Evolutionary conservation across 2,113 vertebrate species (phyloP).

Genomic region (Salvelinus alpinus): DNA sequence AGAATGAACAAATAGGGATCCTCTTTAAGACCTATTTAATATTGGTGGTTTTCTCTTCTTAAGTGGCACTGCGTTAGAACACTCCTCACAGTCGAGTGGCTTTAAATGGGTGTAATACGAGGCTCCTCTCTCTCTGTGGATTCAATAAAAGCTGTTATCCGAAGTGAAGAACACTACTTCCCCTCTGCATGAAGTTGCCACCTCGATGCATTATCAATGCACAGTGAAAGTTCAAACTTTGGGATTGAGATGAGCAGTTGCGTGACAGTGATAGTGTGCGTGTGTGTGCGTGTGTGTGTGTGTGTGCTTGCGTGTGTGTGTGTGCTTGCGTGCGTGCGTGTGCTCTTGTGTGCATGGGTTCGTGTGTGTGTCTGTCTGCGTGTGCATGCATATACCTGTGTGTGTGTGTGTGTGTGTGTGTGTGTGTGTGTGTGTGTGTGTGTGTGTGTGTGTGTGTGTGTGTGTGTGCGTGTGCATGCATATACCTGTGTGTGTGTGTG

Average conservation of each 20-base stretch:
- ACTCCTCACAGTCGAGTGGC: conserved; percentile 62
- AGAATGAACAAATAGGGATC: too few relatives aligned
- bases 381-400: conserved; percentile 11
- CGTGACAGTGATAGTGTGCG: conserved; percentile 7
- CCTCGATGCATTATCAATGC: conserved; percentile 58
- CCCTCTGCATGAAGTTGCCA: conserved; percentile 59
- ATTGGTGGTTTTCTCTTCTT: conserved; percentile 26
- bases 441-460: conserved; percentile 17
- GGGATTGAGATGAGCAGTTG: conserved; percentile 56
- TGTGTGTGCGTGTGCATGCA: not conserved
- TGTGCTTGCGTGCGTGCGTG: conserved; percentile 4
- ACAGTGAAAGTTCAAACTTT: conserved; percentile 53
- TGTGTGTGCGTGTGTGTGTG: not conserved
- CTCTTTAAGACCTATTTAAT: too few relatives aligned
- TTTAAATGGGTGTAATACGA: conserved; percentile 60
- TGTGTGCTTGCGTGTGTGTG: conserved; percentile 10
- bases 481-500: conserved; percentile 1
- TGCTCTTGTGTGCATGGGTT: conserved; percentile 1
- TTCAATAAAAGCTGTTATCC: conserved; percentile 61
- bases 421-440: conserved; percentile 14
- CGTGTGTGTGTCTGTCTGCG: not conserved
- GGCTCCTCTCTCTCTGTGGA: conserved; percentile 59
- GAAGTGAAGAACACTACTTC: conserved; percentile 44
- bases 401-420: conserved; percentile 13
- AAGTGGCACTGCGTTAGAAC: conserved; percentile 67